These are phyloP conservation scores for Tragopan temminckii DNA, from an alignment of 2,797 vertebrate genomes.

Conservation along the genomic window DNA sequence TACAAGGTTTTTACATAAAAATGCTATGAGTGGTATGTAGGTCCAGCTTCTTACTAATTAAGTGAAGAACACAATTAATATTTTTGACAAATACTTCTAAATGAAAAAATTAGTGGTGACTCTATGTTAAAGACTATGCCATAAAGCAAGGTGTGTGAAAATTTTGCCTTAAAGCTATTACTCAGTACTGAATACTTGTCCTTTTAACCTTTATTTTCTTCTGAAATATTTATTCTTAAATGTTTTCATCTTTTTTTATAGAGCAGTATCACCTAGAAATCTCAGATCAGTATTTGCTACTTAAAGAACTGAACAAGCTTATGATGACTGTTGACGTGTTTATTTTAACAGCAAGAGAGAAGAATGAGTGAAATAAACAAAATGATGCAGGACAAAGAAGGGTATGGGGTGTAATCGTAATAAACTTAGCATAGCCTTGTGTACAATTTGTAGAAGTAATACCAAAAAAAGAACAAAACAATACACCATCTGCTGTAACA, in stretches of 20 bases:
- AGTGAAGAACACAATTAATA: not conserved
- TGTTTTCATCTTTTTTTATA: not conserved
- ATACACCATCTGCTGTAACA: not conserved
- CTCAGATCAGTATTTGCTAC: not conserved
- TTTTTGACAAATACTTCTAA: constrained; percentile 1
- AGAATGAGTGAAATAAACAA: not conserved
- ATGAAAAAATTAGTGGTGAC: not conserved
- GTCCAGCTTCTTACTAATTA: not conserved
- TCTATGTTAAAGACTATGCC: not conserved
- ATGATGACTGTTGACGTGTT: not conserved
- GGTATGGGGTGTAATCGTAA: not conserved
- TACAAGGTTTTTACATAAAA: not conserved
- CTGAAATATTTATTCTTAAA: not conserved
- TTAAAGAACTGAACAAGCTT: not conserved
- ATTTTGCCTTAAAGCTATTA: not conserved
- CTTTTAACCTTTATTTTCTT: not conserved
- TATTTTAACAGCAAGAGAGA: not conserved
- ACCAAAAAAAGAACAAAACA: not conserved
- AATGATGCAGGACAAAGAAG: not conserved
- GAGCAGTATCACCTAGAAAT: not conserved
- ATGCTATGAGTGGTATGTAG: not conserved
- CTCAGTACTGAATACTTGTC: not conserved
- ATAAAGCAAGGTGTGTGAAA: not conserved
- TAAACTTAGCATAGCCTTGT: not conserved
- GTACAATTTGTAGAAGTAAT: not conserved